A percentile compares a stretch with the other conserved stretches of the same genome.
Evolutionary conservation across 2,797 vertebrate genomes (phyloP).

Genomic region (Toxotes lorentzi): DNA sequence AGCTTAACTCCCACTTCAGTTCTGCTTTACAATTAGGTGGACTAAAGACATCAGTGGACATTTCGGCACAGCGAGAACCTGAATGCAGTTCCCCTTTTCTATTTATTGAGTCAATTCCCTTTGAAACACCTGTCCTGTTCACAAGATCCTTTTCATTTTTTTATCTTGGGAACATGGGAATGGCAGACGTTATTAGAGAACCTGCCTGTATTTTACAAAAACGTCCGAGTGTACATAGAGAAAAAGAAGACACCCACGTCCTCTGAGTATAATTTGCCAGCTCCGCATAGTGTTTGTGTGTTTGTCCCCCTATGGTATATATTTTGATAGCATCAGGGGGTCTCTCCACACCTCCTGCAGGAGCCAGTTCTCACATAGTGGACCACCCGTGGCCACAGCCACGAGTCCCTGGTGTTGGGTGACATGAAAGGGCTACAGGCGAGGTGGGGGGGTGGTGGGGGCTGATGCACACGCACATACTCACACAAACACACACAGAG

Average conservation of each 20-base stretch:
- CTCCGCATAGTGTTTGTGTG: conserved; percentile 26
- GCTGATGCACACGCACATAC: conserved; percentile 53
- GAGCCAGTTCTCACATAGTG: conserved; percentile 79
- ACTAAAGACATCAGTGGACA: conserved; percentile 4
- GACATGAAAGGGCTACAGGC: conserved; percentile 73
- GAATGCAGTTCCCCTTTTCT: not conserved
- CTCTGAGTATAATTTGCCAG: conserved; percentile 35
- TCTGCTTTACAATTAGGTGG: not conserved
- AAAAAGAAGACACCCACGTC: conserved; percentile 33
- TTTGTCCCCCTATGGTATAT: conserved; percentile 66
- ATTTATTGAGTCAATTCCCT: not conserved
- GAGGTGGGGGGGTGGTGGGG: conserved; percentile 57
- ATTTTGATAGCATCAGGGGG: conserved; percentile 79
- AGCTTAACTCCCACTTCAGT: not conserved
- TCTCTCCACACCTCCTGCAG: conserved; percentile 82
- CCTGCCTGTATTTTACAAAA: not conserved
- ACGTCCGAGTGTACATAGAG: not conserved
- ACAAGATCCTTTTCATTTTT: not conserved
- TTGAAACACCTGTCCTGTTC: not conserved
- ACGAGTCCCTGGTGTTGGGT: conserved; percentile 70
- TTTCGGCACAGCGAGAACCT: not conserved
- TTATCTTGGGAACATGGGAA: not conserved
- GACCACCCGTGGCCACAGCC: conserved; percentile 70
- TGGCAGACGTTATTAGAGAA: not conserved
- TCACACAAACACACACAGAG: conserved; percentile 31